Evolutionary conservation across 2,888 invertebrate genomes (phyloP), one percentile per base, ranked within the genome.

Genomic region (Pyralis farinalis): DNA sequence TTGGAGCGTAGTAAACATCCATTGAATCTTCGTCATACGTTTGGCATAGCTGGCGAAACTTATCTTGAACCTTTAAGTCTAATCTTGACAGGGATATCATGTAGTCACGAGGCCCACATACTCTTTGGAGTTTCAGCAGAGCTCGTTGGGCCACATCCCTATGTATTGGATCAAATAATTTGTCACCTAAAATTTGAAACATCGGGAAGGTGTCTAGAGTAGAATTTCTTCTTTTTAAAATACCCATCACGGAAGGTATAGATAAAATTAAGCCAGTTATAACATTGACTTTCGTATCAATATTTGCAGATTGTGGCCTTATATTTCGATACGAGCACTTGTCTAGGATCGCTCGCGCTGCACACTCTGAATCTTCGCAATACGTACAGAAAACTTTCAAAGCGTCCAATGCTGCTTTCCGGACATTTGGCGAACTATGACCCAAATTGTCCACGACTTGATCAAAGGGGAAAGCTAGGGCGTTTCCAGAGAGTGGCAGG

Each of bases 361-460:
- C 92, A 40, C 91, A 90, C 52, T 95, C 93, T 0, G 93, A 91
- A 53, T 93, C 91, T 20, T 90, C 90, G 37, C 94, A 93, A 62
- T 93, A 91, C 4, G 91, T 84, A 29, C 96, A 90, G 68, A 95
- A 95, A 12, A 93, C 93, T 55, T 94, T 91, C 3, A 96, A 74
- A 1, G 94, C 93, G 60, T 96, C 96, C 22, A 95, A 75, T 0
- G 95, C 94, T 5, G 94, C 94, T 74, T 95, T 95, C 8, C 95
- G 89, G 0, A 96, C 94, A 0, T 95, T 95, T 0, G 95, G 95
- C 0, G 95, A 94, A 34, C 91, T 90, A 68, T 96, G 95, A 2
- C 96, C 95, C 36, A 97, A 82, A 78, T 96, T 96, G 53, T 92
- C 92, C 21, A 96, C 92, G 37, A 96, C 87, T 68, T 94, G 93